These are phyloP conservation scores for Stomatorhinus ivindoensis DNA, from an alignment of 2,113 vertebrate genomes.

Conservation along the genomic window DNA sequence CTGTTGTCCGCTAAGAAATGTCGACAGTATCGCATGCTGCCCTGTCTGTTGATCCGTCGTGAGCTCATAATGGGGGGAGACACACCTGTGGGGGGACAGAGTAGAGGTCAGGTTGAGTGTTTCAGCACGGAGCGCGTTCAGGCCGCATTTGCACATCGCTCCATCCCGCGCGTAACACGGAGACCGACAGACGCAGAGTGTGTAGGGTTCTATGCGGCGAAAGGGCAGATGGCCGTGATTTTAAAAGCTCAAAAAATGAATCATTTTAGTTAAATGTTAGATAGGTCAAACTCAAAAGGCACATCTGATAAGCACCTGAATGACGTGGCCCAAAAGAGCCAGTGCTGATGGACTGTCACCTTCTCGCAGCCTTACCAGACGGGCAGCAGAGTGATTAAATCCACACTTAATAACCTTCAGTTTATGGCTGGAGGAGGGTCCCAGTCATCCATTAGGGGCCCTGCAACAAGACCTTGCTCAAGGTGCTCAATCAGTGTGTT, in stretches of 20 bases:
- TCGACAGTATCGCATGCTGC: constrained; percentile 73
- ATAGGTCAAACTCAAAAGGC: neutral
- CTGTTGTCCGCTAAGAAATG: constrained; percentile 91
- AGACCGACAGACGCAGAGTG: neutral
- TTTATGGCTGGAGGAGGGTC: neutral
- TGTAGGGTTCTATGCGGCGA: neutral
- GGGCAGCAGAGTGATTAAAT: neutral
- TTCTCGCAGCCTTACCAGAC: neutral
- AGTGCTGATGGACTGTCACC: neutral
- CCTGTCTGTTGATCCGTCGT: constrained; percentile 65
- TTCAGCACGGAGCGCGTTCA: neutral
- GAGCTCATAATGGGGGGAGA: constrained; percentile 64
- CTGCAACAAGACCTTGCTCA: neutral
- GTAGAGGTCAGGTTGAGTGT: neutral
- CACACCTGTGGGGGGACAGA: neutral
- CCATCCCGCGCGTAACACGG: neutral
- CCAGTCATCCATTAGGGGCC: neutral
- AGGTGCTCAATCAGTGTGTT: neutral
- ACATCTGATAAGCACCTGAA: neutral
- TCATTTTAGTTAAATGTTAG: neutral
- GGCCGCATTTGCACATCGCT: neutral
- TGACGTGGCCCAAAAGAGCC: neutral
- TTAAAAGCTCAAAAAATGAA: neutral
- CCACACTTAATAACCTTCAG: neutral
- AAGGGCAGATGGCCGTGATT: neutral